A percentile compares a stretch with the other conserved stretches of the same genome.
These are phyloP conservation scores for Trichogramma pretiosum DNA, from an alignment of 1,140 invertebrate species.

Conservation along the genomic window DNA sequence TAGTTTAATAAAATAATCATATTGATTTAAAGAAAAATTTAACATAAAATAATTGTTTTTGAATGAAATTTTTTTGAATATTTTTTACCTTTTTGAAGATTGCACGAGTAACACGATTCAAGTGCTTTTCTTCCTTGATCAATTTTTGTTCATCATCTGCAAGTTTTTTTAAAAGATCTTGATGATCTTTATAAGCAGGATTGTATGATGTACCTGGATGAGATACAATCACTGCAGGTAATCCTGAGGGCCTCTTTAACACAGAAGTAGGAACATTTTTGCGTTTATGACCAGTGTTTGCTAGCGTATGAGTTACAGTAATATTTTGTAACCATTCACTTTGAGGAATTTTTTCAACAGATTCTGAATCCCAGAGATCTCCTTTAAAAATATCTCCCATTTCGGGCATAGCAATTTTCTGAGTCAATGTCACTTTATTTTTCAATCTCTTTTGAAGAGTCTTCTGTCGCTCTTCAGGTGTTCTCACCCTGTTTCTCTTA, in stretches of 20 bases:
- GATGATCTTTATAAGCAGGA: slow-evolving; percentile 76
- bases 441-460: slow-evolving; percentile 34
- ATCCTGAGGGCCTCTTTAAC: slow-evolving; percentile 37
- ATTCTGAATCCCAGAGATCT: slow-evolving; percentile 43
- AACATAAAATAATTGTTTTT: neutral
- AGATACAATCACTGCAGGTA: slow-evolving; percentile 63
- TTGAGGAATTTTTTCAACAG: slow-evolving; percentile 20
- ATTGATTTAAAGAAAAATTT: neutral
- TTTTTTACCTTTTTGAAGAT: slow-evolving; percentile 63
- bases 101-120: slow-evolving; percentile 65
- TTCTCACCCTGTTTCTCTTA: slow-evolving; percentile 48
- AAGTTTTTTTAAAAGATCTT: slow-evolving; percentile 61
- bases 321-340: slow-evolving; percentile 42
- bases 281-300: slow-evolving; percentile 39
- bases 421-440: slow-evolving; percentile 34
- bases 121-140: slow-evolving; percentile 65
- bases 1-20: too few relatives aligned
- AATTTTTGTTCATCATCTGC: slow-evolving; percentile 62
- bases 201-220: slow-evolving; percentile 90
- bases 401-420: slow-evolving; percentile 29
- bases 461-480: slow-evolving; percentile 46
- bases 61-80: too few relatives aligned
- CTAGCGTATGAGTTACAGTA: slow-evolving; percentile 43
- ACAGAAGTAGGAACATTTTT: slow-evolving; percentile 35
- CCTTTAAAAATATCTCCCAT: slow-evolving; percentile 39